phyloP scores from a whole-genome alignment of 2,113 vertebrate genomes.

The Riparia riparia region DNA sequence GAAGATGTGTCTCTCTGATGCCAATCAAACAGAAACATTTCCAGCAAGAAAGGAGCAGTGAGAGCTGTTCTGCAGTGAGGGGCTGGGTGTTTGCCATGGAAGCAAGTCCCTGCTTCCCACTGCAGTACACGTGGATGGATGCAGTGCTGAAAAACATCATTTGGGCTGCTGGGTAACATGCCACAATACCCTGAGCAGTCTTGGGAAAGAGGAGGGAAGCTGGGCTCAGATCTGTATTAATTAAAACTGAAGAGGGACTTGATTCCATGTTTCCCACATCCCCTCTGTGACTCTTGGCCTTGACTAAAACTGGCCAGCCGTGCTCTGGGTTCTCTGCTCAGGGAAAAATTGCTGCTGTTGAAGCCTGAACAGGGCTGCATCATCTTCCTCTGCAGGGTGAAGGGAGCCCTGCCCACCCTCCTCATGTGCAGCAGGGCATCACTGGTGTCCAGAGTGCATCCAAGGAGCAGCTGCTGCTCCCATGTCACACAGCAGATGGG shows the following conservation, averaged over 20 bases:
- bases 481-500: background rate
- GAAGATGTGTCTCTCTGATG: fast-evolving
- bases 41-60: background rate
- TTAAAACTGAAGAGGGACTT: background rate
- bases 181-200: background rate
- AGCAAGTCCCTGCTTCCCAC: background rate
- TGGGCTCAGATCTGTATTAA: background rate
- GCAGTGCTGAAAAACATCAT: background rate
- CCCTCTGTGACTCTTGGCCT: background rate
- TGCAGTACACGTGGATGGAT: background rate
- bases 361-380: background rate
- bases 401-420: background rate
- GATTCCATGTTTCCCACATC: background rate
- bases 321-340: no score
- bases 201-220: background rate
- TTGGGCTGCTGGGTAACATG: background rate
- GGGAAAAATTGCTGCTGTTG: fast-evolving
- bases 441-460: fast-evolving
- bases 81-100: background rate
- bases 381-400: background rate
- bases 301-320: background rate
- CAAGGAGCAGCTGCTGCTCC: fast-evolving
- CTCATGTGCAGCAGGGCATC: background rate
- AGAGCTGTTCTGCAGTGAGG: background rate
- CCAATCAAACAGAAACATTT: background rate